phyloP scores from a whole-genome alignment of 30 jellyfish, hydroid and myxozoan genomes.

The Pseudorhiza aurosa region DNA sequence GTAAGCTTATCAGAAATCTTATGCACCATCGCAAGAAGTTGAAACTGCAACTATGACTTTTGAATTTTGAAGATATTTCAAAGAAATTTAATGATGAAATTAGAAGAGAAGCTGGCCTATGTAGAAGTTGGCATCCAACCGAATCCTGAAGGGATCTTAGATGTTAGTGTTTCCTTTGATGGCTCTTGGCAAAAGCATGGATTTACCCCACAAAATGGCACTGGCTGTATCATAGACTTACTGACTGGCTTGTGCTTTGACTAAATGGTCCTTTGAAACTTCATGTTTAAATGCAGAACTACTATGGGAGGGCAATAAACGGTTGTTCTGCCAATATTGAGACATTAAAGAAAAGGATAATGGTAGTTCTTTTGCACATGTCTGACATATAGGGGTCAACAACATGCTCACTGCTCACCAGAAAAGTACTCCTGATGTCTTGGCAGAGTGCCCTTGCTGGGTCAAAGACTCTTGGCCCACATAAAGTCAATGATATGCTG shows the following conservation, averaged over 20 bases:
- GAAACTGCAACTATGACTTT: too few relatives aligned
- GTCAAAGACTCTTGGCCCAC: background rate
- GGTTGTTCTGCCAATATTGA: background rate
- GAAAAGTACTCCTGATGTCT: conserved; percentile 11
- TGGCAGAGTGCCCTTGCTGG: conserved; percentile 39
- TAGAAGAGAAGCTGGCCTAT: too few relatives aligned
- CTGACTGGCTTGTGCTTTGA: conserved; percentile 41
- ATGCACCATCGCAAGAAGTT: too few relatives aligned
- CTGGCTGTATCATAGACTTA: conserved; percentile 34
- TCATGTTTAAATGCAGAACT: conserved; percentile 34
- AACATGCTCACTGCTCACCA: conserved; percentile 41
- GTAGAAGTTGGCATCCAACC: conserved; percentile 22
- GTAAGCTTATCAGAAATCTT: too few relatives aligned
- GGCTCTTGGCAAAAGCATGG: conserved; percentile 19
- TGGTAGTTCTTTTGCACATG: conserved; percentile 26
- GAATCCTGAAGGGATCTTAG: conserved; percentile 7
- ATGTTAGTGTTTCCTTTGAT: conserved; percentile 40
- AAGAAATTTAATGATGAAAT: too few relatives aligned
- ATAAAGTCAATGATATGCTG: background rate
- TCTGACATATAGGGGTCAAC: conserved; percentile 17
- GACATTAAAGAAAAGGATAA: conserved; percentile 1
- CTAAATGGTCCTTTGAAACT: conserved; percentile 19
- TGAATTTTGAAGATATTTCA: too few relatives aligned
- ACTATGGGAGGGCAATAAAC: conserved; percentile 34
- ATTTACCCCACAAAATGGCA: background rate